These are phyloP conservation scores for Rhea americana DNA, from an alignment of 2,113 vertebrate genomes.

Conservation along the genomic window DNA sequence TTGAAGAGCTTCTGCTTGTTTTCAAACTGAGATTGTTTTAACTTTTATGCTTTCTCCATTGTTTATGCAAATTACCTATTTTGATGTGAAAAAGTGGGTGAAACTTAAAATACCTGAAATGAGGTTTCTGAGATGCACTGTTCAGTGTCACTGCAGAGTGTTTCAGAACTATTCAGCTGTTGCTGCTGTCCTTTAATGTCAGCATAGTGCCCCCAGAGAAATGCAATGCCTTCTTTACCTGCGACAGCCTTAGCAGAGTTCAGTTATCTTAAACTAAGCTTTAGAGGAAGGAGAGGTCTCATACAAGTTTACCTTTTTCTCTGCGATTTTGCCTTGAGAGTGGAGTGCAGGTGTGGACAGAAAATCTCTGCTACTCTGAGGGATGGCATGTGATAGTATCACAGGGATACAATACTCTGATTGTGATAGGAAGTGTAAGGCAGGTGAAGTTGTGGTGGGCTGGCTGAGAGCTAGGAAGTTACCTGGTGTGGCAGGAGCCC, in stretches of 20 bases:
- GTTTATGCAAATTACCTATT: background rate
- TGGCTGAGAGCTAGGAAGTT: background rate
- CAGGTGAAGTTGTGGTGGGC: background rate
- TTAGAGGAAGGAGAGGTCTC: background rate
- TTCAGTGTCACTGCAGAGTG: background rate
- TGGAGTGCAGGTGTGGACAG: background rate
- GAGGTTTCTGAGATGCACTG: background rate
- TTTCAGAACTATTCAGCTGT: background rate
- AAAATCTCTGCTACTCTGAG: background rate
- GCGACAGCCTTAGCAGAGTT: background rate
- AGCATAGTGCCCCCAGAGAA: background rate
- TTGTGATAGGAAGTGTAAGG: fast-evolving
- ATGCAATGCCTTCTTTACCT: background rate
- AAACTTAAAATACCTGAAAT: background rate
- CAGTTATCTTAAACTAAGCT: background rate
- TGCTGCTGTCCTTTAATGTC: background rate
- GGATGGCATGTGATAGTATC: background rate
- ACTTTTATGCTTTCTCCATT: background rate
- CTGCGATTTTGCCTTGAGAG: background rate
- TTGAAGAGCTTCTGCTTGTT: background rate
- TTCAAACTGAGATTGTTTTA: background rate
- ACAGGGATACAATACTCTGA: fast-evolving
- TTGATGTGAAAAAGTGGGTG: background rate
- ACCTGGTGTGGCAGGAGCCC: background rate
- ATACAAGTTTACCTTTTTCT: fast-evolving